Evolutionary conservation across 2,113 vertebrate genomes (phyloP), one percentile per base, ranked within the genome.

Genomic region (Perccottus glenii): DNA sequence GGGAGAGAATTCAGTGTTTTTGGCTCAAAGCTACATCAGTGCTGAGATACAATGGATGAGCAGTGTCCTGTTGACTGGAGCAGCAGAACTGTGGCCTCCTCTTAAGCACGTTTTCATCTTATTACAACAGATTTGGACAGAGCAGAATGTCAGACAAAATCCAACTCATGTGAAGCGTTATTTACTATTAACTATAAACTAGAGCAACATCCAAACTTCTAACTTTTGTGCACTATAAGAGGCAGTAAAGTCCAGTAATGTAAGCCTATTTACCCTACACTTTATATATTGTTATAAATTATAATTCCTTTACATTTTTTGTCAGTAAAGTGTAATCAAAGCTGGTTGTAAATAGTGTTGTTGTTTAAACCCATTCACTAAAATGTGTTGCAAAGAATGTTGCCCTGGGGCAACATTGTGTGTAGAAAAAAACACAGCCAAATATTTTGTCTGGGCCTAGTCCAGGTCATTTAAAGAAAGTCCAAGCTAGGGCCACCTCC

Each of bases 401-500:
- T 6, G 52, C 11, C 1, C 10, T 36, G 49, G 49, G 10, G n/a
- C 33, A 8, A 40, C n/a, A n/a, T n/a, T 61, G 49, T 52, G 64
- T 50, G 73, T 55, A 12, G 62, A 19, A 70, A 11, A 36, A 5
- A 58, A 27, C 19, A 1, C 64, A 59, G 83, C 65, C 68, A 69
- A 33, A 53, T 81, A 63, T 77, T 77, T 78, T 83, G 69, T 38
- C 73, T 70, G 57, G 59, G 52, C 77, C 64, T 75, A 62, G 82
- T 63, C 70, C 79, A 46, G 49, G 4, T 8, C 27, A 78, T 80
- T 88, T 81, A 87, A 67, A 76, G 67, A 72, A 77, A 75, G 81
- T 81, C 57, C 77, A 82, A 32, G 4, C 32, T 36, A 65, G 67
- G 81, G 86, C 69, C 85, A 78, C 69, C 3, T 77, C 67, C 71